Conservation (phyloP, 1,140 invertebrate species). For the Zaprionus lachaisei region DNA sequence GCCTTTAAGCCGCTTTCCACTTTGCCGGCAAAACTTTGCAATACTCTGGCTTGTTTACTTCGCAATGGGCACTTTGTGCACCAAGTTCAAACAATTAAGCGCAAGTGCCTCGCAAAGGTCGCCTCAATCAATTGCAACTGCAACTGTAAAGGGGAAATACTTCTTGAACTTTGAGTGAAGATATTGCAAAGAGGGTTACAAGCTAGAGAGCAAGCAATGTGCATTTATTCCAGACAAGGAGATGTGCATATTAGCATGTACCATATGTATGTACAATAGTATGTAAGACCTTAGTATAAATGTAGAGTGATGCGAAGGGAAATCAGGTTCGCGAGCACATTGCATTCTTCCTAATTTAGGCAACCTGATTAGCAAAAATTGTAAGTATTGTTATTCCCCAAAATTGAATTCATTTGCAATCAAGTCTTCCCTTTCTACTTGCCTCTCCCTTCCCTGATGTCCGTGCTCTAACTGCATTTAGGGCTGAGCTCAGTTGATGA, state of each 20-base stretch:
- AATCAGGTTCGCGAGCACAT: neutral
- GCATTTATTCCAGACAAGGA: neutral
- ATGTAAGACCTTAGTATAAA: too few species aligned
- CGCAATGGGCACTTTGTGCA: slow-evolving; percentile 39
- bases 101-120: slow-evolving; percentile 12
- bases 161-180: neutral
- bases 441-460: neutral
- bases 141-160: neutral
- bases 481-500: slow-evolving; percentile 38
- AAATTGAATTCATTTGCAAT: slow-evolving; percentile 34
- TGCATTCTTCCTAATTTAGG: neutral
- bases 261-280: too few species aligned
- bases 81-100: slow-evolving; percentile 47
- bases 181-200: neutral
- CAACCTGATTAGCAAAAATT: neutral
- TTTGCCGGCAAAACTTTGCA: slow-evolving; percentile 20
- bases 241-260: too few species aligned
- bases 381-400: slow-evolving; percentile 2
- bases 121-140: slow-evolving; percentile 3
- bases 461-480: slow-evolving; percentile 24
- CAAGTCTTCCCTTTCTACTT: neutral
- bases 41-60: slow-evolving; percentile 49
- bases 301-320: too few species aligned
- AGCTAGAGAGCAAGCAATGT: neutral
- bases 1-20: slow-evolving; percentile 43